These are phyloP conservation scores for Sebastes paucispinis DNA, from an alignment of 2,797 vertebrate species.

Conservation along the genomic window DNA sequence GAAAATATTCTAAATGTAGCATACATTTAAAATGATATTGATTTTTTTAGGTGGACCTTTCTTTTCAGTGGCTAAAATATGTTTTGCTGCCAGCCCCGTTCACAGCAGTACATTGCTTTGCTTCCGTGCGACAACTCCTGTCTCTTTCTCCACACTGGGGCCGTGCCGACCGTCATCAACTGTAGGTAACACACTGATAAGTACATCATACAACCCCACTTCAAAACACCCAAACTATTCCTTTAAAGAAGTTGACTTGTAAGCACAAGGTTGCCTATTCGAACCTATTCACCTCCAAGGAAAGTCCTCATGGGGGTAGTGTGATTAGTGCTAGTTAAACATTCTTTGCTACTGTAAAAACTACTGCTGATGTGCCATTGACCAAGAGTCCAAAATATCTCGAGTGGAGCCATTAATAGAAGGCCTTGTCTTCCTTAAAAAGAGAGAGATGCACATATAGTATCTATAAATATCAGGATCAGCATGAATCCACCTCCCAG, in stretches of 20 bases:
- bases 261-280: background rate
- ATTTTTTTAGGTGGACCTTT: too few species aligned
- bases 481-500: constrained; percentile 34
- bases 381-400: background rate
- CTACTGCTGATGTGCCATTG: background rate
- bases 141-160: background rate
- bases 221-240: background rate
- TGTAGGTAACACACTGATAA: background rate
- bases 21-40: background rate
- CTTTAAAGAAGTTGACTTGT: background rate
- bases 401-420: constrained; percentile 5
- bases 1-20: background rate
- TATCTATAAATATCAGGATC: constrained; percentile 40
- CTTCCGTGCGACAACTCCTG: background rate
- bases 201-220: background rate
- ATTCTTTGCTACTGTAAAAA: background rate
- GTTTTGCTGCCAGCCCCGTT: background rate
- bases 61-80: too few species aligned
- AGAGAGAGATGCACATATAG: background rate
- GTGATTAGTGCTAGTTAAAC: background rate
- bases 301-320: background rate
- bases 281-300: background rate
- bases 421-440: background rate
- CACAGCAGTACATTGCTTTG: background rate
- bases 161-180: background rate